Evolutionary conservation across 2,888 invertebrate species (phyloP).

Genomic region (Eilema sororculum): DNA sequence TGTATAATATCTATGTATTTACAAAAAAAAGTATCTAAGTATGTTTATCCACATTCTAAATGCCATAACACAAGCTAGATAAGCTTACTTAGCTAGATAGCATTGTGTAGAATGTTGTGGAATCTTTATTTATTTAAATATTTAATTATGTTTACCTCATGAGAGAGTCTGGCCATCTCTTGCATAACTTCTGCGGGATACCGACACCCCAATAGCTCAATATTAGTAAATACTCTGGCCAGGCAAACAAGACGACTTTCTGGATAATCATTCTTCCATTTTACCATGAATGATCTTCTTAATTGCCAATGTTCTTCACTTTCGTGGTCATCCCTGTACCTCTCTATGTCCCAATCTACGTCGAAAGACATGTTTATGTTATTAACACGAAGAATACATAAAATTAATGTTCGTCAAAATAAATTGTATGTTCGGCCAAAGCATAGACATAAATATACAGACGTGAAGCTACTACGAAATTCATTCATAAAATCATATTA

Average conservation of each 20-base stretch:
- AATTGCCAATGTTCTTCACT: constrained; percentile 96
- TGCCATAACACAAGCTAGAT: no score
- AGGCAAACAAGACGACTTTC: constrained; percentile 88
- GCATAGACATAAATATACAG: no score
- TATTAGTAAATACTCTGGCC: constrained; percentile 88
- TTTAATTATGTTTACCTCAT: constrained; percentile 76
- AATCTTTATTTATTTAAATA: no score
- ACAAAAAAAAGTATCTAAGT: no score
- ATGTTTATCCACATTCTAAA: no score
- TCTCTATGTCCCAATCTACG: constrained; percentile 90
- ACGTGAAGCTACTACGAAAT: no score
- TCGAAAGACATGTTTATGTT: constrained; percentile 63
- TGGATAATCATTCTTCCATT: constrained; percentile 90
- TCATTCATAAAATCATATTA: no score
- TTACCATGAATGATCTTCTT: constrained; percentile 91
- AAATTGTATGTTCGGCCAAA: no score
- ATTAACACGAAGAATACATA: constrained; percentile 10
- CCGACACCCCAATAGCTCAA: constrained; percentile 88
- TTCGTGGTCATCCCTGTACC: constrained; percentile 92
- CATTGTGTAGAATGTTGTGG: no score
- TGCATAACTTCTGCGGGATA: constrained; percentile 88
- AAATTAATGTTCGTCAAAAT: no score
- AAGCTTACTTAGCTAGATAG: no score
- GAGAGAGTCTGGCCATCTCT: constrained; percentile 81
- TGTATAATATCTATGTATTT: no score